Evolutionary conservation across 2,113 vertebrate genomes (phyloP), one percentile per base, ranked within the genome.

Genomic region (Clinocottus analis): DNA sequence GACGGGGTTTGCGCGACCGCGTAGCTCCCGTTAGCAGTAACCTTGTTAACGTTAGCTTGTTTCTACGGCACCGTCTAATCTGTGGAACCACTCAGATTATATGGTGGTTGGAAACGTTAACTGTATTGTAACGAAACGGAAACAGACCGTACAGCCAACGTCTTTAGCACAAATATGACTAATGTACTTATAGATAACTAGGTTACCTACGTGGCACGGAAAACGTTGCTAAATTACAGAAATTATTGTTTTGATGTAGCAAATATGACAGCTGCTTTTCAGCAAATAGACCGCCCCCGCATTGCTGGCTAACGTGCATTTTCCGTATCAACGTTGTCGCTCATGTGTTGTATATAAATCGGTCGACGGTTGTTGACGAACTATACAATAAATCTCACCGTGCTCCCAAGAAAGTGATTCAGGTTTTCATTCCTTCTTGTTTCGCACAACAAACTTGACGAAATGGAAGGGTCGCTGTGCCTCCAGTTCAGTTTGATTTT

Each of bases 401-500:
- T 94, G 80, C 72, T 87, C 41, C 77, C 82, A 80, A 84, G 51
- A 85, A 88, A 90, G 86, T 93, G 75, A 80, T 72, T 91, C 79
- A 91, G 85, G 81, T 87, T 85, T 79, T 92, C 94, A 94, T 94
- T 91, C 89, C 90, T 86, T 83, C 77, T 82, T 64, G 63, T 86
- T 79, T 88, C 80, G 70, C 85, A 61, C 79, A 85, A 89, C 91
- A 90, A 92, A 94, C 89, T 91, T 89, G 79, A 86, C 86, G 87
- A 92, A 92, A 93, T 85, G 72, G 86, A 93, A 93, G 81, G 60
- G 82, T 86, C 82, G 81, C 90, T 85, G 80, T 88, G 91, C 79
- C 89, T 92, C 84, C 86, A 88, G 66, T 82, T 91, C 86, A 86
- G 89, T 93, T 93, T 91, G 89, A 91, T 91, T 94, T 95, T 93